These are phyloP conservation scores for Blastomussa wellsi DNA, from an alignment of 92 coral and sea anemone species.

Conservation along the genomic window DNA sequence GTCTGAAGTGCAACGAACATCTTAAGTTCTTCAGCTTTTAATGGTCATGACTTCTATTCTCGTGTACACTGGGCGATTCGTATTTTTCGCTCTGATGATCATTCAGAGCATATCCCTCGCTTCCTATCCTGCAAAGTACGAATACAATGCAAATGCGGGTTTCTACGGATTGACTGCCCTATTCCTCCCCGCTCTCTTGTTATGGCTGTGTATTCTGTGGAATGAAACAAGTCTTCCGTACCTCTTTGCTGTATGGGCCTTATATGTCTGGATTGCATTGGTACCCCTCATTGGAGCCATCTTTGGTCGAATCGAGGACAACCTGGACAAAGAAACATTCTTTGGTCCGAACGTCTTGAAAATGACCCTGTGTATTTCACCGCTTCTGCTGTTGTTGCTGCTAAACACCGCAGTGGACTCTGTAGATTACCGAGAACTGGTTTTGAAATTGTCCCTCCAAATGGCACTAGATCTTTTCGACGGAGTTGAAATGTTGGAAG, in stretches of 20 bases:
- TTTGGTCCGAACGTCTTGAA: conserved; percentile 73
- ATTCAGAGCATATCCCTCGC: conserved; percentile 22
- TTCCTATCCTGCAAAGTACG: conserved; percentile 38
- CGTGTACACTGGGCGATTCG: conserved; percentile 14
- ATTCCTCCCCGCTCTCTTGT: background rate
- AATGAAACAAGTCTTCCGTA: background rate
- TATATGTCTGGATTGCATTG: conserved; percentile 12
- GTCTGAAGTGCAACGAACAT: background rate
- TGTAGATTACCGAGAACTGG: conserved; percentile 13
- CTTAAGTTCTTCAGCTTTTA: background rate
- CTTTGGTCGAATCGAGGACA: conserved; percentile 32
- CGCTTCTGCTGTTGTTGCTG: conserved; percentile 54
- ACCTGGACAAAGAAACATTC: conserved; percentile 25
- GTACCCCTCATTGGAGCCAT: conserved; percentile 38
- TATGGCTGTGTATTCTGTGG: conserved; percentile 12
- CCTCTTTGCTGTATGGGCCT: conserved; percentile 33
- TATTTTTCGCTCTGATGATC: conserved; percentile 23
- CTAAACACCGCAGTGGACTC: conserved; percentile 30
- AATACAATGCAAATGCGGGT: background rate
- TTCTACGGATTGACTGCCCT: background rate
- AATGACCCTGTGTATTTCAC: conserved; percentile 65
- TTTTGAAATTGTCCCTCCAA: conserved; percentile 35
- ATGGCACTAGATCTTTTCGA: conserved; percentile 61
- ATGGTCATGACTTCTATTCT: conserved; percentile 21
- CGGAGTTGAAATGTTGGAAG: conserved; percentile 47